Evolutionary conservation across 2,888 invertebrate species (phyloP).

Genomic region (Volucella inflata): DNA sequence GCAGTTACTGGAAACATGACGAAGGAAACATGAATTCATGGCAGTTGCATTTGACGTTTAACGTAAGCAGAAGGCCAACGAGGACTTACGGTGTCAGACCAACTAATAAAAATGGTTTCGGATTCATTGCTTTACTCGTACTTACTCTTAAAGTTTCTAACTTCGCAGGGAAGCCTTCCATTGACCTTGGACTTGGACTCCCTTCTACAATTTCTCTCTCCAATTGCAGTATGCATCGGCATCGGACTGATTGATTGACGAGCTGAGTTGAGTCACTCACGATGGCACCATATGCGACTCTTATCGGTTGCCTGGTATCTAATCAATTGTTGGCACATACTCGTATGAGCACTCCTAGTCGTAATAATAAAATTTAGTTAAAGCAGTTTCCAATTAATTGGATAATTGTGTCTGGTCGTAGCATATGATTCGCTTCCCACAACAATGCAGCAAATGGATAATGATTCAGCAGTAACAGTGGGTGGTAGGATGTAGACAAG

Average conservation of each 20-base stretch:
- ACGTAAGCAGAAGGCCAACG: not conserved
- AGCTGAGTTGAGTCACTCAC: conserved; percentile 14
- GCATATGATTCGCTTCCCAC: not conserved
- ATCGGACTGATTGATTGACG: not conserved
- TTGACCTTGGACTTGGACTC: not conserved
- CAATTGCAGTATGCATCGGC: not conserved
- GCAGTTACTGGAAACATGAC: conserved; percentile 16
- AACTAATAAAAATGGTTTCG: conserved; percentile 43
- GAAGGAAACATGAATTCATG: not conserved
- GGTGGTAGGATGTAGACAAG: not conserved
- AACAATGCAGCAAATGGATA: conserved; percentile 24
- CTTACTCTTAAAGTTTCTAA: conserved; percentile 7
- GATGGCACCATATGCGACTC: conserved; percentile 19
- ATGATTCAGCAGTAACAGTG: not conserved
- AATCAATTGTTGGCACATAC: conserved; percentile 22
- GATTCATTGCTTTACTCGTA: conserved; percentile 9
- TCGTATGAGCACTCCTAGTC: no score
- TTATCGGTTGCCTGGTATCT: conserved; percentile 43
- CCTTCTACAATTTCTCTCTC: not conserved
- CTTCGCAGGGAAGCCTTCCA: conserved; percentile 27
- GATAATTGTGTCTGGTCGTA: conserved; percentile 45
- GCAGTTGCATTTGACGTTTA: conserved; percentile 1
- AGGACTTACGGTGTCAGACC: not conserved
- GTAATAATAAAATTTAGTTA: conserved; percentile 37
- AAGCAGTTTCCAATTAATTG: conserved; percentile 51